Evolutionary conservation across 2,797 vertebrate species (phyloP).

Genomic region (Pipistrellus nathusii): DNA sequence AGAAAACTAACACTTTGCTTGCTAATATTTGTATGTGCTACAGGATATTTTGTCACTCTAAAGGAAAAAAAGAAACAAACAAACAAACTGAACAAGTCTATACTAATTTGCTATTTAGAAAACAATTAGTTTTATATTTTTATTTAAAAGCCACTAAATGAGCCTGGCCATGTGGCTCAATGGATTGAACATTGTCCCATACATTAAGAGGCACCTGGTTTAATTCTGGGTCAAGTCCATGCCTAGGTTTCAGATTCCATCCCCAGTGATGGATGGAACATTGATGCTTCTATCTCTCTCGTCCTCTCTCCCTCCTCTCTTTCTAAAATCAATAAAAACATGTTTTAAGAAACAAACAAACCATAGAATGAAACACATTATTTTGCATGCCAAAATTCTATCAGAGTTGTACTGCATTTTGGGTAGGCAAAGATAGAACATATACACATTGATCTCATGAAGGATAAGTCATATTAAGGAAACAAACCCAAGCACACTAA

Average conservation of each 20-base stretch:
- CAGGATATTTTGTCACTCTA: not conserved
- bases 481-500: not conserved
- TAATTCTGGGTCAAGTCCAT: too few species aligned
- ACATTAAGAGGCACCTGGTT: too few species aligned
- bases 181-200: too few species aligned
- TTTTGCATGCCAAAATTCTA: slow-evolving; percentile 6
- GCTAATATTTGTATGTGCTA: not conserved
- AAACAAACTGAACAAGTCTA: not conserved
- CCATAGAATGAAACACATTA: not conserved
- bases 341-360: too few species aligned
- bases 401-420: not conserved
- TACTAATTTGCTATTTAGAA: not conserved
- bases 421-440: not conserved
- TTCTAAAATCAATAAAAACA: too few species aligned
- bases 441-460: not conserved
- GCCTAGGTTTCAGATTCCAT: too few species aligned
- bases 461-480: slow-evolving; percentile 31
- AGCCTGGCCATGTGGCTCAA: too few species aligned
- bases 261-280: too few species aligned
- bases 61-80: not conserved
- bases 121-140: not conserved
- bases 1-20: not conserved
- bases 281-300: too few species aligned
- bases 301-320: too few species aligned
- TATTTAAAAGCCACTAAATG: slow-evolving; percentile 9